Conservation (phyloP, 2,797 vertebrate genomes). For the Denticeps clupeoides region DNA sequence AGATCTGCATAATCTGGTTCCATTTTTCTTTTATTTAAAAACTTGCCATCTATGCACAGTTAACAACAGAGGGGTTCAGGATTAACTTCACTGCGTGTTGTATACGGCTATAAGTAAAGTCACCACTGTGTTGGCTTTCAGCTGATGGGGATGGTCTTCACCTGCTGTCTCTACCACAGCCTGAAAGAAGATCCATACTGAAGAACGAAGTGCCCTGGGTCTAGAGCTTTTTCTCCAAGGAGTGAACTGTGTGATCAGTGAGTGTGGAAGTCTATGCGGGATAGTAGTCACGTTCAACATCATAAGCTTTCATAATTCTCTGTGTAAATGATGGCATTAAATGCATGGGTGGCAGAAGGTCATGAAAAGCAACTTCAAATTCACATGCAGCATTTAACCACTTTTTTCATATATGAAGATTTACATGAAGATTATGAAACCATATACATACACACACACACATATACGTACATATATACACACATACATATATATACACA, state of each 20-base stretch:
- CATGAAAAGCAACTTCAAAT: neutral
- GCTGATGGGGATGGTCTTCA: constrained; percentile 94
- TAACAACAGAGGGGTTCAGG: too few relatives aligned
- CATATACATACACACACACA: neutral
- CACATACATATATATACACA: too few relatives aligned
- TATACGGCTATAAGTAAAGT: constrained; percentile 6
- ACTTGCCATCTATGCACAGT: neutral
- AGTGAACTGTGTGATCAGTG: neutral
- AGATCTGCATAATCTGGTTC: too few relatives aligned
- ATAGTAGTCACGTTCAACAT: too few relatives aligned
- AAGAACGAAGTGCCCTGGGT: constrained; percentile 14
- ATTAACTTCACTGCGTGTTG: neutral
- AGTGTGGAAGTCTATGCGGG: neutral
- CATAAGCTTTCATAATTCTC: too few relatives aligned
- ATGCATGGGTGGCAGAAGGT: too few relatives aligned
- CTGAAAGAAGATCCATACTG: constrained; percentile 73
- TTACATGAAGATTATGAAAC: neutral
- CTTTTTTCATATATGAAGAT: neutral
- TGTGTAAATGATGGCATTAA: too few relatives aligned
- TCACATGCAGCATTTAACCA: too few relatives aligned
- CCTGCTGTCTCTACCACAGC: constrained; percentile 85
- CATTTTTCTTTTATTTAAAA: neutral
- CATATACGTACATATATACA: too few relatives aligned
- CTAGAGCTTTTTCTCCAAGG: neutral
- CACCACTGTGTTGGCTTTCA: constrained; percentile 37